Evolutionary conservation across 2,888 invertebrate species (phyloP).

Genomic region (Agrypnus murinus): DNA sequence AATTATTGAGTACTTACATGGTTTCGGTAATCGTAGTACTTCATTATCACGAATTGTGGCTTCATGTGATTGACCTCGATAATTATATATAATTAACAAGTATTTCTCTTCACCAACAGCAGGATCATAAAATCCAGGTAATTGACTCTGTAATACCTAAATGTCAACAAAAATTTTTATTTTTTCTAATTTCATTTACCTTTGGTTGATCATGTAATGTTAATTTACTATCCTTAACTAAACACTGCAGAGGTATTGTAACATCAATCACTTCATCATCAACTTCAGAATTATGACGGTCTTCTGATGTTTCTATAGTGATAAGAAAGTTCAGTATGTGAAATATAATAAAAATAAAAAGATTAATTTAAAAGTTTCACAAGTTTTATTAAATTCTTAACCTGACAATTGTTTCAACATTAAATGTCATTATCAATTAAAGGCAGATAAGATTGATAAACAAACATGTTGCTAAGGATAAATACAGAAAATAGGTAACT

Average conservation of each 20-base stretch:
- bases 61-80: slow-evolving; percentile 85
- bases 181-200: slow-evolving; percentile 73
- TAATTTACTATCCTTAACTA: slow-evolving; percentile 93
- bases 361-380: too few species aligned
- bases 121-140: slow-evolving; percentile 98
- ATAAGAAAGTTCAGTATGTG: too few species aligned
- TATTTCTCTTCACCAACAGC: slow-evolving; percentile 94
- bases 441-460: too few species aligned
- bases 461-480: too few species aligned
- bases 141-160: slow-evolving; percentile 81
- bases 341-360: too few species aligned
- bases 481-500: too few species aligned
- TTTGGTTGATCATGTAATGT: slow-evolving; percentile 89
- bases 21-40: slow-evolving; percentile 84
- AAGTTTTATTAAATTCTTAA: too few species aligned
- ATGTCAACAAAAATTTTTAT: slow-evolving; percentile 14
- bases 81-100: slow-evolving; percentile 89
- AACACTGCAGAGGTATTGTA: slow-evolving; percentile 94
- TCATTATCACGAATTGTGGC: slow-evolving; percentile 88
- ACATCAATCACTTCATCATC: slow-evolving; percentile 86
- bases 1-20: slow-evolving; percentile 73
- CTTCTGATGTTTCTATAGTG: slow-evolving; percentile 55
- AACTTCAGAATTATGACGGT: slow-evolving; percentile 58
- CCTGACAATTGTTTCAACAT: too few species aligned
- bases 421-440: too few species aligned